Evolutionary conservation across 2,797 vertebrate species (phyloP).

Genomic region (Pantherophis vulpinus): DNA sequence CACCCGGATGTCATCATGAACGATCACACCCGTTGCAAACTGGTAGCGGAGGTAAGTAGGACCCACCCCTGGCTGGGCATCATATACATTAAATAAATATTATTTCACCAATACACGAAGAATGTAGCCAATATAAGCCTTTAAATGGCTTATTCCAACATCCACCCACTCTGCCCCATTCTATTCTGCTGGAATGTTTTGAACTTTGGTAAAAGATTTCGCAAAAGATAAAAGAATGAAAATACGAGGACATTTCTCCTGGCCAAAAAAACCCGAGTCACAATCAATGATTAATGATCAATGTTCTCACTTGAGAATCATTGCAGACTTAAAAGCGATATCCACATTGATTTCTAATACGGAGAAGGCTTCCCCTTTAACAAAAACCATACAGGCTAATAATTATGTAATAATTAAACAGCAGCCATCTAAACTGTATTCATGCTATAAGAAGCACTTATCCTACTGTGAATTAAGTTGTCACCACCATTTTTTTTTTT

Average conservation of each 20-base stretch:
- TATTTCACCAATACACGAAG: neutral
- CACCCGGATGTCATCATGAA: too few relatives aligned
- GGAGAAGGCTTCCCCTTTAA: constrained; percentile 32
- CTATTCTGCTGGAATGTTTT: neutral
- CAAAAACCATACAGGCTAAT: constrained; percentile 30
- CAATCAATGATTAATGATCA: constrained; percentile 15
- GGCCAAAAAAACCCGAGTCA: neutral
- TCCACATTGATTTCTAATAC: constrained; percentile 19
- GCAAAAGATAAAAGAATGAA: neutral
- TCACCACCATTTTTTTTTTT: rapidly evolving
- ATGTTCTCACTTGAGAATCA: neutral
- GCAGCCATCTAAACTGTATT: constrained; percentile 16
- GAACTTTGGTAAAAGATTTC: too few relatives aligned
- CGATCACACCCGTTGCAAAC: too few relatives aligned
- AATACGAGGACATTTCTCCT: neutral
- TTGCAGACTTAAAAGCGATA: constrained; percentile 22
- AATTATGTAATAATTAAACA: constrained; percentile 11
- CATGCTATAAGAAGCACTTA: neutral
- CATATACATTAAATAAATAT: neutral
- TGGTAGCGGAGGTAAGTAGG: too few relatives aligned
- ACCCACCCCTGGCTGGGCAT: neutral
- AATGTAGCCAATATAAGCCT: neutral
- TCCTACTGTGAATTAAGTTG: neutral
- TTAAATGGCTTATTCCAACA: neutral
- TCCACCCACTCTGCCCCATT: neutral